A percentile compares a stretch with the other conserved stretches of the same genome.
Conservation (phyloP, 1,140 invertebrate genomes). For the Drosophila parabipectinata region DNA sequence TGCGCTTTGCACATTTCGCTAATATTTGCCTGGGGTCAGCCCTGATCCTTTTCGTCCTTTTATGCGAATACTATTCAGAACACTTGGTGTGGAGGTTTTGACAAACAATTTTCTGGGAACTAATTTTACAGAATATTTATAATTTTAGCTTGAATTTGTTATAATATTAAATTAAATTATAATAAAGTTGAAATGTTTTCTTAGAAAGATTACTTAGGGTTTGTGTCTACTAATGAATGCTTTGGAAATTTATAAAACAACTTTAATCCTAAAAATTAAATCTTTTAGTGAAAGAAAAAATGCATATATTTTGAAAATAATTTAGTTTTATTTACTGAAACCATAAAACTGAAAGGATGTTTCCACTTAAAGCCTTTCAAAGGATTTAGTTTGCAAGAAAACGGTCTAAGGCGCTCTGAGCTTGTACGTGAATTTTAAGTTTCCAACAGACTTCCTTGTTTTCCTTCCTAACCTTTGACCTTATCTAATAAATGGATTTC, state of each 20-base stretch:
- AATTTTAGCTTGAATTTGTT: background rate
- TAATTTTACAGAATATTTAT: background rate
- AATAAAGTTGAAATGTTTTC: no score
- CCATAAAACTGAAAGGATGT: background rate
- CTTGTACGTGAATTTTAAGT: conserved; percentile 40
- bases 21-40: background rate
- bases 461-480: conserved; percentile 16
- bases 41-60: background rate
- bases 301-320: background rate
- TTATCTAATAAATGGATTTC: background rate
- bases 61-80: background rate
- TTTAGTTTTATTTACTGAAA: background rate
- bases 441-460: conserved; percentile 14
- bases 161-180: background rate
- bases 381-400: background rate
- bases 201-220: no score
- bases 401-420: conserved; percentile 26
- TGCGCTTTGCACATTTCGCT: conserved; percentile 7
- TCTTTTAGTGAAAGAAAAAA: background rate
- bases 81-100: no score
- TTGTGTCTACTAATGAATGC: no score
- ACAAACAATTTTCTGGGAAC: background rate
- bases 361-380: conserved; percentile 3
- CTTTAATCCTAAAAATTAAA: background rate
- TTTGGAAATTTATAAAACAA: background rate